Evolutionary conservation across 2,113 vertebrate genomes (phyloP), one percentile per base, ranked within the genome.

Genomic region (Craseonycteris thonglongyai): DNA sequence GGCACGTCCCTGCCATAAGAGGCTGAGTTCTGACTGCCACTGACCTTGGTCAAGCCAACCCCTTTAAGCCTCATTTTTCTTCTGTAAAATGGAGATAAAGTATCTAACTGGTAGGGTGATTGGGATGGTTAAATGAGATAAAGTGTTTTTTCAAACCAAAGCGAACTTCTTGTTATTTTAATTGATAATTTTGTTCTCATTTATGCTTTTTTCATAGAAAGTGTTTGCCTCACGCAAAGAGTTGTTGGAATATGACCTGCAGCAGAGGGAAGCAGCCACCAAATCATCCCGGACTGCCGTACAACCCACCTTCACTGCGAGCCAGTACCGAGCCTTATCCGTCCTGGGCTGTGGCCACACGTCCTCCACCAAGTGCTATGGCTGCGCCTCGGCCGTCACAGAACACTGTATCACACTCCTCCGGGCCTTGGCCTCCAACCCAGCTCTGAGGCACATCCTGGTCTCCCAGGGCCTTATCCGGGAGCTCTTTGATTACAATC

Each of bases 201-300:
- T 71, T n/a, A 0, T 59, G 38, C 58, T 95, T 45, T 68, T 38
- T 65, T 47, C n/a, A 92, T 98, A 99, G 99, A 99, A 99, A 99
- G 99, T 99, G 13, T 99, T 99, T 95, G 99, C 99, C n/a, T 99
- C 99, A 0, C 99, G 99, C 16, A 99, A 99, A 97, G 99, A 99
- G 84, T 98, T 99, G 58, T 97, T 99, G 95, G 99, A 99, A 85
- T 99, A 99, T 0, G 99, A 99, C 94, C 98, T 99, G 22, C 99
- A 99, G 96, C 99, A 99, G 97, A 98, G 99, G 42, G 99, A 99
- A 93, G 99, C 99, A 0, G 99, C 99, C 71, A 99, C 99, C 0
- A 99, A 99, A 92, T 99, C 99, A 0, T 99, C 99, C 0, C 98
- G 99, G 42, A 99, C 98, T 81, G 98, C 98, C 0, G 98, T 98